A percentile compares a stretch with the other conserved stretches of the same genome.
These are phyloP conservation scores for Sandelia bainsii DNA, from an alignment of 2,797 vertebrate genomes.

Conservation along the genomic window DNA sequence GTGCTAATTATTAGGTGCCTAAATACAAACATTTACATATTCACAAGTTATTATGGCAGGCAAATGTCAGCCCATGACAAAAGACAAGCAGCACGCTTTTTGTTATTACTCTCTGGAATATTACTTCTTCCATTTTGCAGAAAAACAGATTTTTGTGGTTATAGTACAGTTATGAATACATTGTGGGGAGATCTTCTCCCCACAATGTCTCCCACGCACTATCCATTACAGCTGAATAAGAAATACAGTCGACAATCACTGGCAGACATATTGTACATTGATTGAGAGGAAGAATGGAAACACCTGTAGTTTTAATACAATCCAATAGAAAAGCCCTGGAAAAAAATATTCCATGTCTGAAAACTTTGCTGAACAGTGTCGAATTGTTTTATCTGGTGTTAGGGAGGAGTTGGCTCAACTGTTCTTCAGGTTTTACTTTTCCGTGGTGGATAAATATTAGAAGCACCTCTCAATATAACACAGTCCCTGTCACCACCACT, in stretches of 20 bases:
- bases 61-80: constrained; percentile 49
- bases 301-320: constrained; percentile 28
- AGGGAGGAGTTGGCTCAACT: constrained; percentile 14
- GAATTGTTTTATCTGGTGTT: constrained; percentile 17
- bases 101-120: constrained; percentile 27
- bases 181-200: constrained; percentile 17
- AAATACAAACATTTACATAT: constrained; percentile 61
- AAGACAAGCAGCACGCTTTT: constrained; percentile 40
- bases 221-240: constrained; percentile 50
- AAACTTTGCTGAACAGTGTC: constrained; percentile 13
- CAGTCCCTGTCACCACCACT: constrained; percentile 9
- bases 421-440: constrained; percentile 16
- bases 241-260: constrained; percentile 43
- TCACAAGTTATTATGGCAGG: constrained; percentile 40
- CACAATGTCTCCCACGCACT: constrained; percentile 18
- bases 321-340: constrained; percentile 25
- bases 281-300: constrained; percentile 28
- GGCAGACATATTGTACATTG: constrained; percentile 33
- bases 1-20: constrained; percentile 40
- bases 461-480: constrained; percentile 12
- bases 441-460: constrained; percentile 36
- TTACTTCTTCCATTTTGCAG: constrained; percentile 33
- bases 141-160: constrained; percentile 44
- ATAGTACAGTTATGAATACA: constrained; percentile 51
- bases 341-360: constrained; percentile 22